These are phyloP conservation scores for Labrus mixtus DNA, from an alignment of 2,113 vertebrate species.

Conservation along the genomic window DNA sequence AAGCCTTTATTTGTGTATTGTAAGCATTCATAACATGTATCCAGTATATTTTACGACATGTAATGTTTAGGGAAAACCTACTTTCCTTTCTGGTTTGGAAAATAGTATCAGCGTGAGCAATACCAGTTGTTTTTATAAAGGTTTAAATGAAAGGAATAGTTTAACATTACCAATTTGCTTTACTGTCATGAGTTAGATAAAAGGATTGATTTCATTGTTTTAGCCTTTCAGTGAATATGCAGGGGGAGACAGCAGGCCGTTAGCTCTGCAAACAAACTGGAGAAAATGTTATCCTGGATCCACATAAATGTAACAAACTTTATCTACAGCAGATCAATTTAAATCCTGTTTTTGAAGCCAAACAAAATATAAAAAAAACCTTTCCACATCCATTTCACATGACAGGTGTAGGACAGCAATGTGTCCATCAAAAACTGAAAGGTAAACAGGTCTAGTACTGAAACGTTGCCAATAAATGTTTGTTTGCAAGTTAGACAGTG, in stretches of 20 bases:
- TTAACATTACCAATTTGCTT: not conserved
- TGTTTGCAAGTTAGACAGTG: too few relatives aligned
- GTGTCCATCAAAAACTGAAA: too few relatives aligned
- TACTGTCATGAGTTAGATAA: not conserved
- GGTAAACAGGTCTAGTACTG: too few relatives aligned
- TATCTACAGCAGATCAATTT: not conserved
- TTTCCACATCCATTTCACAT: too few relatives aligned
- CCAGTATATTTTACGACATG: too few relatives aligned
- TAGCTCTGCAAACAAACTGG: not conserved
- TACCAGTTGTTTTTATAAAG: not conserved
- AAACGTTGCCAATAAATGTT: too few relatives aligned
- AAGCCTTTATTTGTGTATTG: constrained; percentile 23
- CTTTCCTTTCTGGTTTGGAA: not conserved
- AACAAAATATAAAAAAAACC: too few relatives aligned
- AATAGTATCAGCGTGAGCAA: not conserved
- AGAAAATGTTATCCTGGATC: not conserved
- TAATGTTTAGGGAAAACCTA: not conserved
- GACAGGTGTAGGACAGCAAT: too few relatives aligned
- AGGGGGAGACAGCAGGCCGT: not conserved
- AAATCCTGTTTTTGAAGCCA: too few relatives aligned
- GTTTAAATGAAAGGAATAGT: not conserved
- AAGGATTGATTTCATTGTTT: not conserved
- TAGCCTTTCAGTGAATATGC: too few relatives aligned
- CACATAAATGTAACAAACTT: not conserved
- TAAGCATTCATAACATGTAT: constrained; percentile 7